A percentile compares a stretch with the other conserved stretches of the same genome.
phyloP scores from a whole-genome alignment of 2,888 invertebrate species.

The Monopis laevigella region DNA sequence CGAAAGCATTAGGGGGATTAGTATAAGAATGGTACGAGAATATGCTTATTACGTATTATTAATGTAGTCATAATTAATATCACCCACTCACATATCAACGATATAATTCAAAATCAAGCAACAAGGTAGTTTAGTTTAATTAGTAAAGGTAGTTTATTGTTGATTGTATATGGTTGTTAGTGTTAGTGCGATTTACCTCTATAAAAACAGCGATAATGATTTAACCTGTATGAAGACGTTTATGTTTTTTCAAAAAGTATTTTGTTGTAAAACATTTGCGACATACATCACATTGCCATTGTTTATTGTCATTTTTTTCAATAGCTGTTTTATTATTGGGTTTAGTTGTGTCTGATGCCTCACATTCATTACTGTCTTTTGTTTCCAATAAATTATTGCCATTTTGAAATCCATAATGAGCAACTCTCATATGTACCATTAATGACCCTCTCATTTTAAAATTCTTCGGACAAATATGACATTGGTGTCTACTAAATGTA shows the following conservation, averaged over 20 bases:
- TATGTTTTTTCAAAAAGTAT: constrained; percentile 89
- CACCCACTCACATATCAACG: no score
- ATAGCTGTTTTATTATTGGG: constrained; percentile 22
- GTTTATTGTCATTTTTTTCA: constrained; percentile 71
- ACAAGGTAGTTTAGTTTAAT: no score
- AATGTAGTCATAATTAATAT: no score
- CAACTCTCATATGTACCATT: constrained; percentile 83
- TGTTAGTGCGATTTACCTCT: constrained; percentile 59
- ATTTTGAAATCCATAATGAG: constrained; percentile 71
- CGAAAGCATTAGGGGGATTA: no score
- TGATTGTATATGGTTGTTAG: no score
- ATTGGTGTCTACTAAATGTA: constrained; percentile 66
- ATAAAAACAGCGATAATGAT: constrained; percentile 47
- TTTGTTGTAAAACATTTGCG: constrained; percentile 87
- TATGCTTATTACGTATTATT: no score
- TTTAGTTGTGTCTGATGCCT: constrained; percentile 22
- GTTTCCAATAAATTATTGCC: constrained; percentile 11
- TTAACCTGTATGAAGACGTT: constrained; percentile 83
- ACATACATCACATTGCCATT: constrained; percentile 89
- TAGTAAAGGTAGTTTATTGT: no score
- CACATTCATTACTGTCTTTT: constrained; percentile 23
- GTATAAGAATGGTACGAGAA: no score
- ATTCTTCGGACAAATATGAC: constrained; percentile 80
- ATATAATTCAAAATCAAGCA: no score
- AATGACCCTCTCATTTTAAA: constrained; percentile 86